Percentiles rank a stretch among this genome's conserved stretches.
Conservation (phyloP, 2,113 vertebrate species). For the mouse (Mus musculus) region GRCm39 chr8:117853001-117853500, state of each 20-base stretch:
- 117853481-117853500: neutral
- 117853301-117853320: neutral
- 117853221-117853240: neutral
- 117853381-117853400: neutral
- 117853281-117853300: neutral
- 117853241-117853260: too few relatives aligned
- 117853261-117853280: neutral
- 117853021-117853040: neutral
- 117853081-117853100: neutral
- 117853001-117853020: neutral
- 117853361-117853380: neutral
- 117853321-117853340: neutral
- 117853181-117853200: neutral
- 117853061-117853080: neutral
- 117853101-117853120: neutral
- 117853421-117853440: neutral
- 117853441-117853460: neutral
- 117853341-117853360: rapidly evolving
- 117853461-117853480: neutral
- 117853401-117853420: neutral
- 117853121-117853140: neutral
- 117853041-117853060: neutral
- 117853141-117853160: neutral
- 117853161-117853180: neutral
- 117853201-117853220: neutral